Conservation (phyloP, 2,113 vertebrate genomes). For the Rhegmatorhina hoffmannsi region DNA sequence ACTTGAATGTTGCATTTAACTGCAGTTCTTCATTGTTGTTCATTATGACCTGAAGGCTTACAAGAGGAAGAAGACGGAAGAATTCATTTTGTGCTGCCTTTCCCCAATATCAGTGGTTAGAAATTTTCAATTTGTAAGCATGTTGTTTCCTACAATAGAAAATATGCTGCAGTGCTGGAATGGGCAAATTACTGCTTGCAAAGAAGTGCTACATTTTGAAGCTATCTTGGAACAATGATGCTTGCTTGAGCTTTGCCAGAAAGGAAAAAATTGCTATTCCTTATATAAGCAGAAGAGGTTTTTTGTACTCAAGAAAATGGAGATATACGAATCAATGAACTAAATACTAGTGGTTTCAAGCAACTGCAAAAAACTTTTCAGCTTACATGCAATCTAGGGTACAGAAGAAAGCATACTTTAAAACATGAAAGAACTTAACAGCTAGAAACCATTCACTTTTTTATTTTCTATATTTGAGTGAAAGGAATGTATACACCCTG, state of each 20-base stretch:
- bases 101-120: not conserved
- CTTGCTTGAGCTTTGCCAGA: not conserved
- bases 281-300: not conserved
- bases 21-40: not conserved
- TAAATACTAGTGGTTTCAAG: not conserved
- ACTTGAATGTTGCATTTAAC: not conserved
- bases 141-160: not conserved
- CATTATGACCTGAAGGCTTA: not conserved
- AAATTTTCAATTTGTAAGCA: not conserved
- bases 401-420: not conserved
- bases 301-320: not conserved
- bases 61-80: not conserved
- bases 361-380: not conserved
- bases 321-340: not conserved
- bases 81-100: not conserved
- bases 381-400: not conserved
- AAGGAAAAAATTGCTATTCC: not conserved
- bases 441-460: not conserved
- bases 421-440: not conserved
- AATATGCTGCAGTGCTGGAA: not conserved
- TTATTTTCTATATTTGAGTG: not conserved
- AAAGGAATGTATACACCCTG: not conserved
- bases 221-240: not conserved
- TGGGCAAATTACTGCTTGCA: not conserved
- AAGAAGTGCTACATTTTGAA: not conserved